phyloP scores from a whole-genome alignment of 2,797 vertebrate genomes.

The Xyrichtys novacula region DNA sequence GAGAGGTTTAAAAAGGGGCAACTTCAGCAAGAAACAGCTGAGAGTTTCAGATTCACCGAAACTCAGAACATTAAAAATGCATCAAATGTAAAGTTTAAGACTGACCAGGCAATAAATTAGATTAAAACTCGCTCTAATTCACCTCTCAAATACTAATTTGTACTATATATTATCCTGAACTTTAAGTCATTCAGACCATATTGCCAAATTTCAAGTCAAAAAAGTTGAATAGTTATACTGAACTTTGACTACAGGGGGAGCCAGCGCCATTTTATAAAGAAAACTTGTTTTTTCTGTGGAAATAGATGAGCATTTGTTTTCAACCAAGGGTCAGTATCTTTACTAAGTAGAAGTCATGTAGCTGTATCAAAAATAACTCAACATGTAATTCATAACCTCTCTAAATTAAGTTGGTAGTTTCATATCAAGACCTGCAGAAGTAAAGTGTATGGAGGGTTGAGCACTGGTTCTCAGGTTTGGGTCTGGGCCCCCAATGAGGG shows the following conservation, averaged over 20 bases:
- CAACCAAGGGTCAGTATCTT: conserved; percentile 15
- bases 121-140: no score
- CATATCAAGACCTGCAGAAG: no score
- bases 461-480: no score
- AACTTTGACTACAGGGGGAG: conserved; percentile 71
- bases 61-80: conserved; percentile 10
- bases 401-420: no score
- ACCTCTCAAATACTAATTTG: no score
- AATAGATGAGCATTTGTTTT: conserved; percentile 10
- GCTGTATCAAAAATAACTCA: no score
- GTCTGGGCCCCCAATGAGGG: no score
- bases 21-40: conserved; percentile 13
- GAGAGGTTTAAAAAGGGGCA: conserved; percentile 32
- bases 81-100: neutral
- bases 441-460: no score
- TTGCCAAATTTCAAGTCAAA: neutral
- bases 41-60: neutral
- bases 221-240: conserved; percentile 19
- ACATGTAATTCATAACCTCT: no score
- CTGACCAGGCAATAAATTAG: no score
- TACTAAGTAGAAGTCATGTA: no score
- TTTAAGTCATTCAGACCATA: neutral
- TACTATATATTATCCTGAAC: neutral
- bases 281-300: neutral
- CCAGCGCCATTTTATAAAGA: conserved; percentile 38